Base-by-base conservation (phyloP, 2,113 vertebrate species). In the Ploceus nigricollis region DNA sequence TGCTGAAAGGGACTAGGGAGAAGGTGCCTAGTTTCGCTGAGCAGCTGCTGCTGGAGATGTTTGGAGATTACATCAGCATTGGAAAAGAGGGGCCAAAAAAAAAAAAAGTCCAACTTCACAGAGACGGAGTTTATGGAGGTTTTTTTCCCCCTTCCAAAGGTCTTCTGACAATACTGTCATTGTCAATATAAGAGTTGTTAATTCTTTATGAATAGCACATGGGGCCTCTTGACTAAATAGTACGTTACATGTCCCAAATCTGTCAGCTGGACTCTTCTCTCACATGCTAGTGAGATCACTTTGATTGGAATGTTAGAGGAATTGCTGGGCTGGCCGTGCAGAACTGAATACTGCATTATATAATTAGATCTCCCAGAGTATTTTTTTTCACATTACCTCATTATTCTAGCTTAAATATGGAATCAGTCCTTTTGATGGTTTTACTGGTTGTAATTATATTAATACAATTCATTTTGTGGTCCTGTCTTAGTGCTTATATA, bases 11-110 rank as follows among this genome's bases (percentile, higher is more conserved):
- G 96, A 96, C 96, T 92, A 91, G 97, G 97, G 97, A 97, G 97
- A 97, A 97, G 97, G 97, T 93, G 97, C 97, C 96, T 90, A 90
- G 98, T 98, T 98, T 98, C 98, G 98, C 98, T 97, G 97, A 98
- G 98, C 99, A 99, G 99, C 99, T 99, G 99, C 98, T 98, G 98
- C 98, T 96, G 97, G 96, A 94, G 98, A 98, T 98, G 98, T 98
- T 98, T 98, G 98, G 98, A 97, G 98, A 98, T 99, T 98, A 99
- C 98, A 98, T 99, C 99, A 99, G 98, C 97, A 98, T 96, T 87
- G 95, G 95, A 98, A 97, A 98, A 98, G 98, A 97, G 97, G 95
- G 93, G 90, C 61, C 80, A 89, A 94, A 89, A 90, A 82, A 89
- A 97, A 97, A 97, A 97, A 96, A 97, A 96, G 76, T 92, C 98